Evolutionary conservation across 2,113 vertebrate species (phyloP).

Genomic region (Anseranas semipalmata): DNA sequence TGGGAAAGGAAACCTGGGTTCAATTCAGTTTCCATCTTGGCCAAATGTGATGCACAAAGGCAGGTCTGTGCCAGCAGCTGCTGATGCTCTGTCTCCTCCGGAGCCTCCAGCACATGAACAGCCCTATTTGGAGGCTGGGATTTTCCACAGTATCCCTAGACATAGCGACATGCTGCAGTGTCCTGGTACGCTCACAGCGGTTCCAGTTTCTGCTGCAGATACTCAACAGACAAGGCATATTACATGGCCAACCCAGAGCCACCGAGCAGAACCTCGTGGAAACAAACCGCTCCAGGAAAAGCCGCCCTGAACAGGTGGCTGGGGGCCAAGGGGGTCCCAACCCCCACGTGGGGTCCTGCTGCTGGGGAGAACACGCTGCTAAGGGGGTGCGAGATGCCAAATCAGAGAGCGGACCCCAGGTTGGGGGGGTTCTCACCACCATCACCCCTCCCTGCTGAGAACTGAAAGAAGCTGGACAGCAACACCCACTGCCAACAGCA

Average conservation of each 20-base stretch:
- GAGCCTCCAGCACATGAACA: conserved; percentile 52
- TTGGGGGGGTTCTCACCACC: not conserved
- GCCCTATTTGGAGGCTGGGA: conserved; percentile 41
- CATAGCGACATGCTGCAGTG: conserved; percentile 62
- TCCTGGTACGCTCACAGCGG: conserved; percentile 42
- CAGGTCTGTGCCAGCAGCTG: conserved; percentile 60
- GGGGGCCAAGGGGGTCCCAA: not conserved
- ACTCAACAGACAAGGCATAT: not conserved
- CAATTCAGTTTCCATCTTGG: conserved; percentile 39
- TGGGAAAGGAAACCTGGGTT: conserved; percentile 2
- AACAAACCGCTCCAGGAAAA: not conserved
- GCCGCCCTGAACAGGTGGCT: fast-evolving
- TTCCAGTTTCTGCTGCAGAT: conserved; percentile 25
- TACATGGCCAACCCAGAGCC: not conserved
- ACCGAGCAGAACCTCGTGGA: not conserved
- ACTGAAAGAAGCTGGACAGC: not conserved
- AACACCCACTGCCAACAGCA: not conserved
- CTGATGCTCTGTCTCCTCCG: conserved; percentile 22
- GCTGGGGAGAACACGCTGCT: not conserved
- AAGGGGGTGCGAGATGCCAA: not conserved
- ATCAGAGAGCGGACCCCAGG: fast-evolving
- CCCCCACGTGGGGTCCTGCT: fast-evolving
- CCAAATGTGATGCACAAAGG: conserved; percentile 67
- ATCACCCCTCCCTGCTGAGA: fast-evolving
- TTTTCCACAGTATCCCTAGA: conserved; percentile 64